Percentiles rank a stretch among this genome's conserved stretches.
Conservation (phyloP, 2,797 vertebrate species). For the Simalia tracyae region DNA sequence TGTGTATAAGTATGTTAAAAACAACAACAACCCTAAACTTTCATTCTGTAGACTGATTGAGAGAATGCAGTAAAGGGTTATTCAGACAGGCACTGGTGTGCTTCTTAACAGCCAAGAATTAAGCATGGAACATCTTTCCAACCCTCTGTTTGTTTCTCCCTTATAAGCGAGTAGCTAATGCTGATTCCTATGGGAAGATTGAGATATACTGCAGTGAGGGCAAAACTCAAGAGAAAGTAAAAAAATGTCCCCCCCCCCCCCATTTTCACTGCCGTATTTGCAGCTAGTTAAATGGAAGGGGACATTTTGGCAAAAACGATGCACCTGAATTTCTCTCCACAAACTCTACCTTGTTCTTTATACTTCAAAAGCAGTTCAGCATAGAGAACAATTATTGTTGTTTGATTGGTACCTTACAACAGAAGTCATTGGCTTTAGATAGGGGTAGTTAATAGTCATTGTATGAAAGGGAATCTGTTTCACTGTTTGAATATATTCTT, state of each 20-base stretch:
- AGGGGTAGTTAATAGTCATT: neutral
- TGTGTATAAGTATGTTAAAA: neutral
- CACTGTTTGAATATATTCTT: conserved; percentile 2
- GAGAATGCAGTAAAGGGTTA: neutral
- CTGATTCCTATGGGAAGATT: neutral
- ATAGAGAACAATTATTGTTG: neutral
- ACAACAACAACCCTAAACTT: neutral
- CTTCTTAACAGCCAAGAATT: neutral
- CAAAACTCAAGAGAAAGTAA: neutral
- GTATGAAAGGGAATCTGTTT: neutral
- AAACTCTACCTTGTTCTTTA: neutral
- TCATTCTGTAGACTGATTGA: neutral
- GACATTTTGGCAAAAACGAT: neutral
- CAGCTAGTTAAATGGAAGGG: neutral
- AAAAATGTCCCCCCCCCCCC: neutral
- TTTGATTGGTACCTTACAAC: conserved; percentile 12
- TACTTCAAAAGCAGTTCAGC: neutral
- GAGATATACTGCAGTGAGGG: no score
- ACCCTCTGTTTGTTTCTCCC: neutral
- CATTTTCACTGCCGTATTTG: neutral
- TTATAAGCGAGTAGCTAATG: neutral
- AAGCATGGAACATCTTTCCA: neutral
- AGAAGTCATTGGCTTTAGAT: neutral
- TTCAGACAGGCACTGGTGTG: neutral
- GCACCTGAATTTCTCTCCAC: neutral